Conservation (phyloP, 2,113 vertebrate species). For the Dendrocopos noguchii region DNA sequence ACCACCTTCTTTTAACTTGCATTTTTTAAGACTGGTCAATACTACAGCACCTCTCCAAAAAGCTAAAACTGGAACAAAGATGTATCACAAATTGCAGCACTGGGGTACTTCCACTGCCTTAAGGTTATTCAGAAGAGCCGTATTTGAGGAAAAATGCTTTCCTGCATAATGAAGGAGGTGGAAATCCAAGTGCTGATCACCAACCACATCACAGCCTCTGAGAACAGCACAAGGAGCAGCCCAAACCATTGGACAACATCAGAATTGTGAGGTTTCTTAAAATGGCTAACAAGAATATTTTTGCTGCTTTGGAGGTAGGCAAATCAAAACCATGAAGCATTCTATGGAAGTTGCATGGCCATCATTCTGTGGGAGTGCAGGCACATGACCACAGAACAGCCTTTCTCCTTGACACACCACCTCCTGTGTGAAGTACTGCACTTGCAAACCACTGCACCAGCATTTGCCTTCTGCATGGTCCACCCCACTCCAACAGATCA, state of each 20-base stretch:
- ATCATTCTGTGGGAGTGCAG: background rate
- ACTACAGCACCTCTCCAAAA: background rate
- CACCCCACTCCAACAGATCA: background rate
- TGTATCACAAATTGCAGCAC: rapidly evolving
- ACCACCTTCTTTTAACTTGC: background rate
- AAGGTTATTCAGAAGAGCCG: background rate
- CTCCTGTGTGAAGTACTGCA: background rate
- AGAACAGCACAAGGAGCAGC: background rate
- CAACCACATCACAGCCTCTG: background rate
- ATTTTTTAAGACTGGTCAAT: background rate
- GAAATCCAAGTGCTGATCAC: too few relatives aligned
- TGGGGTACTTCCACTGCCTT: background rate
- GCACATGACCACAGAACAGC: background rate
- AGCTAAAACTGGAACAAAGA: background rate
- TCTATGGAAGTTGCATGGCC: background rate
- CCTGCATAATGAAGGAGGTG: too few relatives aligned
- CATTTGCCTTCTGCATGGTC: background rate
- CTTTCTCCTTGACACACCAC: background rate
- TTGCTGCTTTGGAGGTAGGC: background rate
- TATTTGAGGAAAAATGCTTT: background rate
- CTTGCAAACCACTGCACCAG: background rate
- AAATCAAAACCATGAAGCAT: background rate
- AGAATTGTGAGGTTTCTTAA: background rate
- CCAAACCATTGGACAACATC: background rate
- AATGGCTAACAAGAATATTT: background rate